Base-by-base conservation (phyloP, 2,113 vertebrate genomes). In the Solenodon paradoxus region DNA sequence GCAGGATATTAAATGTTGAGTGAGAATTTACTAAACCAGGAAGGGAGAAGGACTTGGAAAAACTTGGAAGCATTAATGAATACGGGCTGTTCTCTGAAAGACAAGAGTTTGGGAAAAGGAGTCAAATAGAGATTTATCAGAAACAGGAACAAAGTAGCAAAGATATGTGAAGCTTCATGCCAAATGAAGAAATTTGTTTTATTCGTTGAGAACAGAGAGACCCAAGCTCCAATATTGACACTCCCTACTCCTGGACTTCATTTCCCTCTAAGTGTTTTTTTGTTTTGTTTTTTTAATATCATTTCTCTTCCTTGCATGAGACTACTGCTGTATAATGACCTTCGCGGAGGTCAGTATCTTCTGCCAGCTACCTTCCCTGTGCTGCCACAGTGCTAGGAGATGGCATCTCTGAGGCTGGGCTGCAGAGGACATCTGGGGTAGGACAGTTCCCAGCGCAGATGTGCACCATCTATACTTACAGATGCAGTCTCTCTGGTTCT, bases 401-500 rank as follows among this genome's bases (percentile, higher is more conserved):
- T 22, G n/a, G 42, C 7, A 1, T 59, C 71, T 81, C 91, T 74
- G 71, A 63, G 40, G 30, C 66, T 24, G 45, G 79, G 51, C 64
- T 59, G 24, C 3, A 61, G 53, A 96, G 97, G 93, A 92, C 81
- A 68, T 63, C 38, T 45, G 49, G 51, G 51, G 20, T 40, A 83
- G 24, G 13, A 5, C 0, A 40, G 45, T 45, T n/a, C 47, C 61
- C 51, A 45, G 83, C 0, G 0, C 9, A 63, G 88, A 53, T 15
- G 45, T 9, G 63, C 32, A 49, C 81, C 92, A 68, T 96, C 69
- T 82, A 93, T 97, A 99, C 99, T 88, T 99, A 99, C 99, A 97
- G 97, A 99, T 99, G 97, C 99, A 99, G 98, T 98, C 99, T 95
- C 99, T 99, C 98, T 99, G 99, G 98, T 99, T 99, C 98, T 98